These are phyloP conservation scores for Pharmacophagus antenor DNA, from an alignment of 2,888 invertebrate genomes.

Conservation along the genomic window DNA sequence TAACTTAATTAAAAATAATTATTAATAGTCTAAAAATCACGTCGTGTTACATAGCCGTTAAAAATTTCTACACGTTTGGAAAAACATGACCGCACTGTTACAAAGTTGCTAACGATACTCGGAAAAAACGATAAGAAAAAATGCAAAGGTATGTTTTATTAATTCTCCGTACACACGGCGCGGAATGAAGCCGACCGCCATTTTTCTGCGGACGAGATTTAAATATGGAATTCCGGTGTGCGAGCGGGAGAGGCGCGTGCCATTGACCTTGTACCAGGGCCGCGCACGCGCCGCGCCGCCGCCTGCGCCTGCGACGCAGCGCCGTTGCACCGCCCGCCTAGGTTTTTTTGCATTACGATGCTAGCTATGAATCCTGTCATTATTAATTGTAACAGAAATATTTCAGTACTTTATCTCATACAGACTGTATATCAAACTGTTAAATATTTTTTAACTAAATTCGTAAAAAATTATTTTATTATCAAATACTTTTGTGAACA, in stretches of 20 bases:
- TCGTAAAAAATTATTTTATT: not conserved
- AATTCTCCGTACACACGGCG: slow-evolving; percentile 74
- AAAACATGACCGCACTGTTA: slow-evolving; percentile 55
- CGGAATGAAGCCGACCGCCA: slow-evolving; percentile 76
- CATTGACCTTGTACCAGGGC: slow-evolving; percentile 79
- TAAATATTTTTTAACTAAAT: not conserved
- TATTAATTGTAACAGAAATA: slow-evolving; percentile 12
- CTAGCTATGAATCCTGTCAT: slow-evolving; percentile 14
- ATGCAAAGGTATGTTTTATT: slow-evolving; percentile 73
- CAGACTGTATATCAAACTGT: not conserved
- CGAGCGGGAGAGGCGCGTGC: slow-evolving; percentile 78
- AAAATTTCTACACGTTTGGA: slow-evolving; percentile 47
- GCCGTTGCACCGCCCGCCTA: slow-evolving; percentile 36
- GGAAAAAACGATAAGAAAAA: slow-evolving; percentile 67
- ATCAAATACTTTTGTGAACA: not conserved
- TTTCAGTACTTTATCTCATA: not conserved
- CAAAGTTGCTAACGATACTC: slow-evolving; percentile 65
- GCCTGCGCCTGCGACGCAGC: slow-evolving; percentile 47
- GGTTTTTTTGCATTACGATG: slow-evolving; percentile 29
- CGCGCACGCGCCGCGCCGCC: slow-evolving; percentile 66
- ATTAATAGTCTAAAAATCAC: not conserved
- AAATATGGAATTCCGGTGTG: slow-evolving; percentile 82
- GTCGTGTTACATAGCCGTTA: not conserved
- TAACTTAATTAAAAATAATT: not conserved
- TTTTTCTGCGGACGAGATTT: slow-evolving; percentile 81